Conservation (phyloP, 2,888 invertebrate species). For the Stenoptilia bipunctidactyla region DNA sequence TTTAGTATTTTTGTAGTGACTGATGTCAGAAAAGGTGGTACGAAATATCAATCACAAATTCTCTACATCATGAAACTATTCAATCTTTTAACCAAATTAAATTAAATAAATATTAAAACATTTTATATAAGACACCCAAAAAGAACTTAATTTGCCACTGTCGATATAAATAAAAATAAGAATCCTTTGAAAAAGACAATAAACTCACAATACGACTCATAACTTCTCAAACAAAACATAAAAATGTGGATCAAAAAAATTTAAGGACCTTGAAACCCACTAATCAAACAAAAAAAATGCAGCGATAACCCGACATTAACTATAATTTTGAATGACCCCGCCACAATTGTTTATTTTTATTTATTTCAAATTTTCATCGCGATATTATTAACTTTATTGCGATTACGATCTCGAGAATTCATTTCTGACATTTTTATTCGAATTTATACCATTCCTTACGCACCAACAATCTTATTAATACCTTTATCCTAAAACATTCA, state of each 20-base stretch:
- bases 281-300: conserved; percentile 17
- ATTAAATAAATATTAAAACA: too few relatives aligned
- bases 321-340: conserved; percentile 51
- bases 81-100: too few relatives aligned
- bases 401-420: conserved; percentile 67
- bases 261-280: neutral
- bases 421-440: conserved; percentile 68
- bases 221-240: neutral
- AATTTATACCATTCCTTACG: conserved; percentile 54
- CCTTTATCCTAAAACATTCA: conserved; percentile 2
- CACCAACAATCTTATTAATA: neutral
- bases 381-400: conserved; percentile 65
- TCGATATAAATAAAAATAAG: too few relatives aligned
- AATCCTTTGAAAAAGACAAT: too few relatives aligned
- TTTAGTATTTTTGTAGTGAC: too few relatives aligned
- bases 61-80: too few relatives aligned
- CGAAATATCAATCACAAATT: too few relatives aligned
- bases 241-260: neutral
- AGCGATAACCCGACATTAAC: conserved; percentile 32
- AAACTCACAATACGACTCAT: neutral
- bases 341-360: conserved; percentile 53
- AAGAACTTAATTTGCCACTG: too few relatives aligned
- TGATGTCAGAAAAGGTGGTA: too few relatives aligned
- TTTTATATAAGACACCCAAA: too few relatives aligned
- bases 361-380: conserved; percentile 62